phyloP scores from a whole-genome alignment of 2,888 invertebrate genomes.

The Troides oblongomaculatus region DNA sequence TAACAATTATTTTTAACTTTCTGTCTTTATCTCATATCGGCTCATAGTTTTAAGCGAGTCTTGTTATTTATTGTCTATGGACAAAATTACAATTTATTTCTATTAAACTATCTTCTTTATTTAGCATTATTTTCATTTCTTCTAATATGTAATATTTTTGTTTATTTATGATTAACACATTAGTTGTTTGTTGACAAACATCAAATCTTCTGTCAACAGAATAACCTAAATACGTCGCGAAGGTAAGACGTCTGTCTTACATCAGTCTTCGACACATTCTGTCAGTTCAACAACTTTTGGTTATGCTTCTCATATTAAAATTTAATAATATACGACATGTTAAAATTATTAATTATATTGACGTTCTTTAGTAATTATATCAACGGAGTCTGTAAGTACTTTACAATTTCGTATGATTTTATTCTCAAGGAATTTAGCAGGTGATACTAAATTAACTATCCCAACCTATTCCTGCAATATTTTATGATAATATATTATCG shows the following conservation, averaged over 20 bases:
- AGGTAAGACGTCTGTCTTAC: neutral
- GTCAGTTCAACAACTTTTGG: constrained; percentile 2
- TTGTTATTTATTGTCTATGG: no score
- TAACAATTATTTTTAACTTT: no score
- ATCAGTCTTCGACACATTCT: neutral
- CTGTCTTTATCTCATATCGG: no score
- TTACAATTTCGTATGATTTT: neutral
- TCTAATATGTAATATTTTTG: neutral
- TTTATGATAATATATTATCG: no score
- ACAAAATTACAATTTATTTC: no score
- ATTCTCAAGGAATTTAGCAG: neutral
- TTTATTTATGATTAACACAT: neutral
- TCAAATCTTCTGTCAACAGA: no score
- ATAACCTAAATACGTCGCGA: no score
- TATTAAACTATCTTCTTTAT: no score
- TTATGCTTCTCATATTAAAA: constrained; percentile 12
- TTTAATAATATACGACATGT: constrained; percentile 20
- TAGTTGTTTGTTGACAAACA: no score
- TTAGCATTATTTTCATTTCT: neutral
- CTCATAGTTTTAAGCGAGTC: no score
- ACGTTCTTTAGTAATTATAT: constrained; percentile 22
- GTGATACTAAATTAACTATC: no score
- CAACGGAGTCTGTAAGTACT: constrained; percentile 36
- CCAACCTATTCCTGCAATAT: no score
- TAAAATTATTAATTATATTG: constrained; percentile 33